phyloP scores from a whole-genome alignment of 2,888 invertebrate species.

The Ormyrus pomaceus region DNA sequence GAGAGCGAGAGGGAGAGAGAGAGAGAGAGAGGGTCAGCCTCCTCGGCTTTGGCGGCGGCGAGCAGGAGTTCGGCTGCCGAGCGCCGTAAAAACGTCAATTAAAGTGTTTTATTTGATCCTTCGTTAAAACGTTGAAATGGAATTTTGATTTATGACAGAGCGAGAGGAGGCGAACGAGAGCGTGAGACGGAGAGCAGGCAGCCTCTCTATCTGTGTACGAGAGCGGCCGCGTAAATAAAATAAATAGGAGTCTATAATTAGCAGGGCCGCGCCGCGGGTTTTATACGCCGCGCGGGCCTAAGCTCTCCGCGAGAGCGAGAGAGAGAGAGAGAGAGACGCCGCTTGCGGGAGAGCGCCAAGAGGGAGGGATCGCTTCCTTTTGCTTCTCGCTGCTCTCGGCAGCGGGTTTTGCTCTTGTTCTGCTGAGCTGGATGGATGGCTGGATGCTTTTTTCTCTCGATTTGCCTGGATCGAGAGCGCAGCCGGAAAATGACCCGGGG shows the following conservation, averaged over 20 bases:
- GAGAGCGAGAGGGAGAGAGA: constrained; percentile 65
- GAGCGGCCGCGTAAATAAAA: constrained; percentile 71
- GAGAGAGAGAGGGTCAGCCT: constrained; percentile 67
- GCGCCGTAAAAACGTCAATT: constrained; percentile 76
- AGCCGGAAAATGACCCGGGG: constrained; percentile 18
- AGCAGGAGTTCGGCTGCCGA: constrained; percentile 73
- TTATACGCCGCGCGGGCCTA: constrained; percentile 36
- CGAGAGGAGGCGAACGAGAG: constrained; percentile 45
- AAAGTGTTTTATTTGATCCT: constrained; percentile 77
- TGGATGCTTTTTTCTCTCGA: neutral
- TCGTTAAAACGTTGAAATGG: constrained; percentile 77
- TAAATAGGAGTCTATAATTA: constrained; percentile 75
- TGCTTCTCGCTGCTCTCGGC: too few species aligned
- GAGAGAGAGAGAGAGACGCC: neutral
- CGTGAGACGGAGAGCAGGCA: constrained; percentile 52
- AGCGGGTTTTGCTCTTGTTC: too few species aligned
- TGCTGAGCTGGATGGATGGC: too few species aligned
- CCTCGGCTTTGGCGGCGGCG: constrained; percentile 72
- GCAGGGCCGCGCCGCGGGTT: constrained; percentile 59
- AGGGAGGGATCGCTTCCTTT: too few species aligned
- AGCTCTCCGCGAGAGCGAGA: constrained; percentile 2
- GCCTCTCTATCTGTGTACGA: constrained; percentile 49
- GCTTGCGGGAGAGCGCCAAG: neutral
- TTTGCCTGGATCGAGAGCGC: constrained; percentile 36
- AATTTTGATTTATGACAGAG: constrained; percentile 74